Evolutionary conservation across 2,797 vertebrate species (phyloP).

Genomic region (Pseudomugil tenellus): DNA sequence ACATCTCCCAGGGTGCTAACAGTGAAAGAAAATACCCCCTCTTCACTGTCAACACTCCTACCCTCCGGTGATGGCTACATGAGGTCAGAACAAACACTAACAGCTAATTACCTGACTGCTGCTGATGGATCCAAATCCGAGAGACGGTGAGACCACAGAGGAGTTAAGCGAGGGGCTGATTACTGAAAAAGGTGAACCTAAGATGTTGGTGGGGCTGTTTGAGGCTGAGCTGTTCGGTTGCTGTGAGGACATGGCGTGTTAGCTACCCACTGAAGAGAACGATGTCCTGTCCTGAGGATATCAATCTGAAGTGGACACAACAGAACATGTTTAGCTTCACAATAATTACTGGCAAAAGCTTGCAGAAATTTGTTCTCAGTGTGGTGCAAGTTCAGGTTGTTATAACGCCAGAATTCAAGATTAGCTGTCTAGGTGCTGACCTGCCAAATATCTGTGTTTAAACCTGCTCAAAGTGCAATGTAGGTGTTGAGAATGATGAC

Average conservation of each 20-base stretch:
- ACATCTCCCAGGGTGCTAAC: not conserved
- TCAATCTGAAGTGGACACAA: conserved; percentile 74
- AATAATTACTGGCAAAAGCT: not conserved
- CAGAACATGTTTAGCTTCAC: not conserved
- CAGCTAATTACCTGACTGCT: conserved; percentile 85
- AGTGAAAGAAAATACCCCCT: not conserved
- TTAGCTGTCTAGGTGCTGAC: no score
- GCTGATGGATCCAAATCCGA: conserved; percentile 90
- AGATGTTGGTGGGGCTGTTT: conserved; percentile 84
- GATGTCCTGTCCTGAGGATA: conserved; percentile 77
- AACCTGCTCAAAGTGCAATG: not conserved
- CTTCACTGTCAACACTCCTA: not conserved
- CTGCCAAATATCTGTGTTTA: not conserved
- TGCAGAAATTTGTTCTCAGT: not conserved
- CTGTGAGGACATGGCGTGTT: conserved; percentile 77
- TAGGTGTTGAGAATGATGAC: not conserved
- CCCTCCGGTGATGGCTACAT: not conserved
- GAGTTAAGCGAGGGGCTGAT: conserved; percentile 90
- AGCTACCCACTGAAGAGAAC: conserved; percentile 59
- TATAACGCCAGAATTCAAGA: not conserved
- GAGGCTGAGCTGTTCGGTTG: conserved; percentile 80
- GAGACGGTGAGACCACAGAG: conserved; percentile 85
- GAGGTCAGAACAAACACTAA: not conserved
- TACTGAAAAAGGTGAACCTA: conserved; percentile 90
- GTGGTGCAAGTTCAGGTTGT: not conserved